Base-by-base conservation (phyloP, 2,888 invertebrate genomes). In the Trichacis sp. region DNA sequence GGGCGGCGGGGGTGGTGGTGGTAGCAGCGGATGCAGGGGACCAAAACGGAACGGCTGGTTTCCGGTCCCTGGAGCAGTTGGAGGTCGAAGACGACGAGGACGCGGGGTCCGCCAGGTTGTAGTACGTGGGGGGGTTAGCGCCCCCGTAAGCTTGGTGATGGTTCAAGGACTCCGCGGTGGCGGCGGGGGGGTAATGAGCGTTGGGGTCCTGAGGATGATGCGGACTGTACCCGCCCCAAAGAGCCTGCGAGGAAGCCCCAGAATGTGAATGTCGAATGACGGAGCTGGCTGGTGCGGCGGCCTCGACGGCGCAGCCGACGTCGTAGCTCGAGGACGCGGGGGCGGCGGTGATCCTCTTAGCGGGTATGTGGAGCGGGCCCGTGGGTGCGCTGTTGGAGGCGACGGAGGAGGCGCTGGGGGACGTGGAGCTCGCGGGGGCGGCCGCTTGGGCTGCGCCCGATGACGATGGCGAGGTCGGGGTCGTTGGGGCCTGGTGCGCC, bases 341-440 rank as follows among this genome's bases (percentile, higher is more conserved):
- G 78, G 87, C 87, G 59, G 88, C 87, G 19, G 87, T 86, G 60
- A 88, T 86, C 80, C 94, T 88, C 86, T 95, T 95, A 79, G 95
- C 95, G 72, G 95, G 95, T 86, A 95, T 95, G 87, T 95, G 95
- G 69, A 95, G 88, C 63, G 92, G 92, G 69, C 93, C 93, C 64
- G 91, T 90, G n/a, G n/a, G n/a, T 63, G 92, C 89, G 85, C 91
- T 89, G 75, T 83, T 84, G 82, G 90, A 90, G 81, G 90, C 88
- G 51, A 88, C 89, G 64, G 84, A 84, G 11, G 84, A 84, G 64
- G 85, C 82, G 75, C 84, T 82, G 57, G 89, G 89, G 64, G 91
- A 90, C 53, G 91, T 90, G 65, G 91, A 90, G 62, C 91, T 90
- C 56, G 91, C 90, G 72, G 83, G 89, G 63, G 90, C 89, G 80